Evolutionary conservation across 2,888 invertebrate genomes (phyloP).

Genomic region (Apomyelois bistriatella): DNA sequence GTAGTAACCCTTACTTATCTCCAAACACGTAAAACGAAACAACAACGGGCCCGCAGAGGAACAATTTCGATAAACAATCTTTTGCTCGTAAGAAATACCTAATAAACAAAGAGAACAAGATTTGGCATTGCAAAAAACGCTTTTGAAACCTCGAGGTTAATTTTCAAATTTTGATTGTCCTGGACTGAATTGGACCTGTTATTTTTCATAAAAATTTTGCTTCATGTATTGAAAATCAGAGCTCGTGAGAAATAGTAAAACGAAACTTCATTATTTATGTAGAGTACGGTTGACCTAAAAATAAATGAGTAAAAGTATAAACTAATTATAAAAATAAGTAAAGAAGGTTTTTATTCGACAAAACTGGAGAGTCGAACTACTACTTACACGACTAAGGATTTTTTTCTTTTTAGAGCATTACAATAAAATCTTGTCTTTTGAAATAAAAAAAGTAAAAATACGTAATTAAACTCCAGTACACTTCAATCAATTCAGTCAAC

Average conservation of each 20-base stretch:
- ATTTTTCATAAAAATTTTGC: slow-evolving; percentile 55
- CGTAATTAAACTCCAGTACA: too few relatives aligned
- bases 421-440: too few relatives aligned
- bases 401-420: too few relatives aligned
- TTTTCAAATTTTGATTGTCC: slow-evolving; percentile 46
- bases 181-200: slow-evolving; percentile 47
- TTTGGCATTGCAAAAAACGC: slow-evolving; percentile 31
- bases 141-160: slow-evolving; percentile 38
- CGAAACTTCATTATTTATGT: too few relatives aligned
- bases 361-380: too few relatives aligned
- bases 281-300: too few relatives aligned
- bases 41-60: slow-evolving; percentile 33
- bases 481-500: too few relatives aligned
- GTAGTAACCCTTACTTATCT: slow-evolving; percentile 36
- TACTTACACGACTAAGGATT: too few relatives aligned
- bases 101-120: slow-evolving; percentile 25
- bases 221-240: slow-evolving; percentile 61
- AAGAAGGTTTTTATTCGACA: too few relatives aligned
- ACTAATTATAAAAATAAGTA: too few relatives aligned
- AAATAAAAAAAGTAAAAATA: too few relatives aligned
- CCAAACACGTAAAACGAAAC: slow-evolving; percentile 38
- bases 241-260: slow-evolving; percentile 28
- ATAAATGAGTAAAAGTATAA: too few relatives aligned
- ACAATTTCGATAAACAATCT: slow-evolving; percentile 29
- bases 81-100: slow-evolving; percentile 23